Percentiles rank a stretch among this genome's conserved stretches.
These are phyloP conservation scores for Callimorpha dominula DNA, from an alignment of 2,888 invertebrate species.

Conservation along the genomic window DNA sequence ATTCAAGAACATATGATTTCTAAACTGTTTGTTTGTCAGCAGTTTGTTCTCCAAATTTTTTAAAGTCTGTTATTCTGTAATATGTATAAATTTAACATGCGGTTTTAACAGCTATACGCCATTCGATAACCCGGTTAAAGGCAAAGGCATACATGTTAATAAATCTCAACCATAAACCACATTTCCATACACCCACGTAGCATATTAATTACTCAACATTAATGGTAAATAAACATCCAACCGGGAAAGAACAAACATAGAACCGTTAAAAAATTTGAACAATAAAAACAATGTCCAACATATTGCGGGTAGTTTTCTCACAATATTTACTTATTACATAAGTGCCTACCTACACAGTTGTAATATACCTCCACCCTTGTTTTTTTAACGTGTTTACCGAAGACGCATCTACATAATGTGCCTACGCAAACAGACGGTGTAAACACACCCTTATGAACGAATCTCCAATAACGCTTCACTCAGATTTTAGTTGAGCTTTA, in stretches of 20 bases:
- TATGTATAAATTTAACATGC: background rate
- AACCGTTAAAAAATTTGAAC: conserved; percentile 63
- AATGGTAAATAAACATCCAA: conserved; percentile 49
- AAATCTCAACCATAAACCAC: conserved; percentile 32
- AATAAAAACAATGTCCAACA: conserved; percentile 67
- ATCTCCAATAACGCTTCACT: conserved; percentile 71
- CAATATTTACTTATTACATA: conserved; percentile 66
- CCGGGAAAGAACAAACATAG: conserved; percentile 54
- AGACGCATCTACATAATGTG: conserved; percentile 83
- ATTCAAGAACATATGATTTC: too few species aligned
- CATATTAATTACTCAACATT: conserved; percentile 49
- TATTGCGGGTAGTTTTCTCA: conserved; percentile 52
- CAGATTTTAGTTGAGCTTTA: conserved; percentile 65
- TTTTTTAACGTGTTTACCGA: conserved; percentile 84
- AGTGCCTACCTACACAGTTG: conserved; percentile 45
- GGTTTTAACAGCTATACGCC: background rate
- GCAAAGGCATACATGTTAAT: conserved; percentile 12
- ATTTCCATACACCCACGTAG: conserved; percentile 30
- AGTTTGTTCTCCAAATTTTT: background rate
- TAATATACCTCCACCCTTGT: conserved; percentile 79
- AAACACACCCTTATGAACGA: conserved; percentile 83
- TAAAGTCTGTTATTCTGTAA: background rate
- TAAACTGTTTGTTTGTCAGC: too few species aligned
- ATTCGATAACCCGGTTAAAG: background rate
- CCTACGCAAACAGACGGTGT: conserved; percentile 81